A percentile compares a stretch with the other conserved stretches of the same genome.
These are phyloP conservation scores for Butorides virescens DNA, from an alignment of 2,113 vertebrate genomes.

Conservation along the genomic window DNA sequence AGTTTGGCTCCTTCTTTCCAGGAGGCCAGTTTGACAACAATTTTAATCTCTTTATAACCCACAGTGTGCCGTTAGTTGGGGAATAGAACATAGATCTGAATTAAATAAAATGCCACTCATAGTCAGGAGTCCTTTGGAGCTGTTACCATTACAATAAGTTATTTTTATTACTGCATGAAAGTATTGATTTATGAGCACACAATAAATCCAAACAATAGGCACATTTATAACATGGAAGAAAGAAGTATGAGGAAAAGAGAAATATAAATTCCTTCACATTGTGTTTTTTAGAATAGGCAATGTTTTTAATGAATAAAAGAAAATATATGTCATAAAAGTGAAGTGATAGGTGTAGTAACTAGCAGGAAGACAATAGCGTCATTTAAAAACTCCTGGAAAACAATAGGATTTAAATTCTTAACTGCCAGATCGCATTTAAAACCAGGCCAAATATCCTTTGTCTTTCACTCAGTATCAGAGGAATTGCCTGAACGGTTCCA, in stretches of 20 bases:
- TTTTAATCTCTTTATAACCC: constrained; percentile 56
- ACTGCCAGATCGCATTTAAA: not conserved
- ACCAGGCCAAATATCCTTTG: not conserved
- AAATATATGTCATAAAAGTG: not conserved
- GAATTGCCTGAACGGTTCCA: not conserved
- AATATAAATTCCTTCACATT: not conserved
- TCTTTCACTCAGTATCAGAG: not conserved
- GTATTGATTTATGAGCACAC: constrained; percentile 46
- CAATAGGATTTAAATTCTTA: not conserved
- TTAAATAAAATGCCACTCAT: constrained; percentile 59
- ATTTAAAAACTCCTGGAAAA: not conserved
- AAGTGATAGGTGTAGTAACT: not conserved
- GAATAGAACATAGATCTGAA: constrained; percentile 52
- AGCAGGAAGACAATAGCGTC: not conserved
- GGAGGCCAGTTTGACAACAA: constrained; percentile 52
- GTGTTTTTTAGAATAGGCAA: not conserved
- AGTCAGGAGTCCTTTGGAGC: constrained; percentile 47
- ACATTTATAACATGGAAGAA: not conserved
- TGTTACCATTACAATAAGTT: constrained; percentile 54
- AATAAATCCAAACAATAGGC: constrained; percentile 26
- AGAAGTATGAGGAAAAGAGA: not conserved
- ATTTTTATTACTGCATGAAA: constrained; percentile 54
- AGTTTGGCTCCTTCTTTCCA: constrained; percentile 22
- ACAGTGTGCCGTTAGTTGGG: constrained; percentile 38
- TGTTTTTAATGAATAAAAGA: not conserved